These are phyloP conservation scores for Agapetus fuscipes DNA, from an alignment of 2,888 invertebrate genomes.

Conservation along the genomic window DNA sequence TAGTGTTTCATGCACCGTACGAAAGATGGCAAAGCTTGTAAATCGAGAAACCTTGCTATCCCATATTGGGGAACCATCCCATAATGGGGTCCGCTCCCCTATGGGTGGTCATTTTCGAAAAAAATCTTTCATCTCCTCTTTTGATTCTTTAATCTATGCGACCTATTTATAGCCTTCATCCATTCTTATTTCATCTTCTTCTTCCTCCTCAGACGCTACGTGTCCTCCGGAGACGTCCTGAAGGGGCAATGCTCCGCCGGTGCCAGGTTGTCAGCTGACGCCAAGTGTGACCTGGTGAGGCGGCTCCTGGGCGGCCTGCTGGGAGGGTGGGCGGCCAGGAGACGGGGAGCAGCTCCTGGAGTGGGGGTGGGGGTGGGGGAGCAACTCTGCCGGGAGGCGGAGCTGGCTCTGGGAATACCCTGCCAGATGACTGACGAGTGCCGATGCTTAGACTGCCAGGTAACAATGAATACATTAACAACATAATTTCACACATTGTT, in stretches of 20 bases:
- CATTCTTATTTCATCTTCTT: too few relatives aligned
- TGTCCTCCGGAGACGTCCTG: slow-evolving; percentile 8
- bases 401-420: slow-evolving; percentile 16
- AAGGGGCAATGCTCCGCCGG: too few relatives aligned
- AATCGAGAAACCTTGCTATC: too few relatives aligned
- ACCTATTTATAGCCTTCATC: too few relatives aligned
- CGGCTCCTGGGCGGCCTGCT: slow-evolving; percentile 16
- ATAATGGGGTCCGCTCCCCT: too few relatives aligned
- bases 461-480: slow-evolving; percentile 2
- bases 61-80: too few relatives aligned
- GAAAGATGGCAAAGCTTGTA: too few relatives aligned
- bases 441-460: slow-evolving; percentile 20
- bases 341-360: slow-evolving; percentile 9
- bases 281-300: slow-evolving; percentile 18
- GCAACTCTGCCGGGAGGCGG: slow-evolving; percentile 16
- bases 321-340: slow-evolving; percentile 11
- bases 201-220: slow-evolving; percentile 2
- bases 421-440: slow-evolving; percentile 21
- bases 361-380: slow-evolving; percentile 15
- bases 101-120: too few relatives aligned
- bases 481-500: too few relatives aligned
- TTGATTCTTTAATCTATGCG: too few relatives aligned
- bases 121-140: too few relatives aligned
- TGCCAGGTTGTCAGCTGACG: slow-evolving; percentile 12
- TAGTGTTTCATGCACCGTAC: too few relatives aligned